Base-by-base conservation (phyloP, 2,888 invertebrate species). In the Carcina quercana region DNA sequence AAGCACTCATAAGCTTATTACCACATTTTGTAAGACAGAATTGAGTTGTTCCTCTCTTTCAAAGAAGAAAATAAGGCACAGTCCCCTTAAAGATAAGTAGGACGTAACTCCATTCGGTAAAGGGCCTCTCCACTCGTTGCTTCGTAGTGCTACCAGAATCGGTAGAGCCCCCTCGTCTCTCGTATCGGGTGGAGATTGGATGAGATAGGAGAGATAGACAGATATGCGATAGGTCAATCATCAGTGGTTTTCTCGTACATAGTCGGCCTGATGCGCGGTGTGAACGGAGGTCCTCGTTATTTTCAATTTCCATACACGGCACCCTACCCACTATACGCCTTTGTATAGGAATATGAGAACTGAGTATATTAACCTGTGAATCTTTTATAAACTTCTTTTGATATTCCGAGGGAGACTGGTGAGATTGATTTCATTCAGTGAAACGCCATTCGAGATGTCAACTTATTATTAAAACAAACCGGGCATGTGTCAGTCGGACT, bases 261-360 rank as follows among this genome's bases (percentile, higher is more conserved):
- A 75, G 71, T 65, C 70, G 69, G 73, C 71, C 68, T 70, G 72
- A 68, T 65, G 75, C 74, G 70, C 70, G 67, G 70, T 73, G 73
- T 70, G 79, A 79, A 78, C 75, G 69, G 66, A 63, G 69, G 69
- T 63, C 66, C 78, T 82, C 82, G 78, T 82, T 82, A 83, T 82
- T 83, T 82, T 80, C 80, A 80, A 83, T 83, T 82, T 82, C 78
- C 79, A 78, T 78, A 78, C 76, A 73, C 73, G 70, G 66, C 75
- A 62, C 69, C 68, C 74, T 71, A 63, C 61, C 41, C 40, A 62
- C 67, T 74, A 58, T 69, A 72, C 65, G 59, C 70, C 70, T 71
- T 71, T 67, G 66, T 70, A 62, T 69, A 64, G 59, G 58, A 64
- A 63, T 70, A 67, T 66, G 69, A 69, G 64, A 59, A 54, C 60